Evolutionary conservation across 2,888 invertebrate genomes (phyloP).

Genomic region (Oegoconia quadripuncta): DNA sequence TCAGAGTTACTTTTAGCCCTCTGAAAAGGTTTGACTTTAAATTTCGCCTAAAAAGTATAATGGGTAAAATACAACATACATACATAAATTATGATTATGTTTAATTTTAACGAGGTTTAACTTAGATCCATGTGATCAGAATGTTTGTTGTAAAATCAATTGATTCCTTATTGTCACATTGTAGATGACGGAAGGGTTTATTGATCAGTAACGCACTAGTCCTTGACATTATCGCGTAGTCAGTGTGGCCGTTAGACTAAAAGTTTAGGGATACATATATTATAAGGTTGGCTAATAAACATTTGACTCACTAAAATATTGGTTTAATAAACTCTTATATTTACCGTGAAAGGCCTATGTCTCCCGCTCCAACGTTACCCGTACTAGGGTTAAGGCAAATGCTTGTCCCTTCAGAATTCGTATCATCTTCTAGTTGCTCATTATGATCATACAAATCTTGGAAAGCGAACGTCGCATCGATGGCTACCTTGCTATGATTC

Average conservation of each 20-base stretch:
- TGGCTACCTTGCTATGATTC: slow-evolving; percentile 75
- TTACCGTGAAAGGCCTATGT: slow-evolving; percentile 50
- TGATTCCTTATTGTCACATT: slow-evolving; percentile 85
- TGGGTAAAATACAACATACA: slow-evolving; percentile 46
- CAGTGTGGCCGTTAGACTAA: too few species aligned
- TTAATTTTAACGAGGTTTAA: slow-evolving; percentile 24
- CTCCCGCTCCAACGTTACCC: slow-evolving; percentile 19
- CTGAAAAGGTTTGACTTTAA: slow-evolving; percentile 73
- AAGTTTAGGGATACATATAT: too few species aligned
- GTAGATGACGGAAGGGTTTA: slow-evolving; percentile 84
- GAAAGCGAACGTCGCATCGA: slow-evolving; percentile 76
- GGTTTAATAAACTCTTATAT: too few species aligned
- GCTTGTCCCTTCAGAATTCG: slow-evolving; percentile 56
- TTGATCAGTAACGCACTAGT: too few species aligned
- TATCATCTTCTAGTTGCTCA: slow-evolving; percentile 37
- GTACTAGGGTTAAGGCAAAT: slow-evolving; percentile 50
- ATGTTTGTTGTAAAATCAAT: slow-evolving; percentile 70
- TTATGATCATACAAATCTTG: slow-evolving; percentile 60
- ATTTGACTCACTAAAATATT: too few species aligned
- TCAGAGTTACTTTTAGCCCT: slow-evolving; percentile 77
- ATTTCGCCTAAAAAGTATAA: slow-evolving; percentile 55
- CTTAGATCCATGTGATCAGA: slow-evolving; percentile 75
- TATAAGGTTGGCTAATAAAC: too few species aligned
- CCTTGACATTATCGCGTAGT: too few species aligned
- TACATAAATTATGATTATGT: background rate